A percentile compares a stretch with the other conserved stretches of the same genome.
phyloP scores from a whole-genome alignment of 2,113 vertebrate species.

The Lipotes vexillifer region DNA sequence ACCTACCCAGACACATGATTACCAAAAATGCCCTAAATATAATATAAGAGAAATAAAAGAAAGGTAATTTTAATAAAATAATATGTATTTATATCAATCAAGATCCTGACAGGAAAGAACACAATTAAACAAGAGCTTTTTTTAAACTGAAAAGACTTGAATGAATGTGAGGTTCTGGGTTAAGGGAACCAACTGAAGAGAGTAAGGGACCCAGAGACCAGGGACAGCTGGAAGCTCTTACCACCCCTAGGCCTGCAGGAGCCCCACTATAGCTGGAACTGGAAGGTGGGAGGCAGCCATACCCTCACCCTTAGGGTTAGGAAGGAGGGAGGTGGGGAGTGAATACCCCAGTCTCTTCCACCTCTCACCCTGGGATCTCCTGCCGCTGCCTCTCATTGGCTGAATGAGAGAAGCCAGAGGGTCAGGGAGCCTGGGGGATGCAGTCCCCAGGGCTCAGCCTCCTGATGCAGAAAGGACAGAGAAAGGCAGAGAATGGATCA shows the following conservation, averaged over 20 bases:
- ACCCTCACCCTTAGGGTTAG: not conserved
- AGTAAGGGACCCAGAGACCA: not conserved
- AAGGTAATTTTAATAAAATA: not conserved
- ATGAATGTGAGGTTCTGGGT: not conserved
- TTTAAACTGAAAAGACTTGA: not conserved
- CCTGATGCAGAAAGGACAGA: not conserved
- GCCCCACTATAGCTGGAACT: not conserved
- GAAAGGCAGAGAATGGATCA: not conserved
- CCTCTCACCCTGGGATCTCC: not conserved
- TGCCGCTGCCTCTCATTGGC: not conserved
- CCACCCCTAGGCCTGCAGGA: not conserved
- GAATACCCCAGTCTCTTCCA: not conserved
- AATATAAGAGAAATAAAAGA: not conserved
- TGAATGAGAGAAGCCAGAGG: not conserved
- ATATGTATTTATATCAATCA: not conserved
- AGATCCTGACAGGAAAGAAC: not conserved
- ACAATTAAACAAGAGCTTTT: not conserved
- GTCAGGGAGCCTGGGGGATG: not conserved
- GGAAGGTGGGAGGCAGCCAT: not conserved
- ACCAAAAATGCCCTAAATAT: not conserved
- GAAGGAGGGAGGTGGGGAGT: not conserved
- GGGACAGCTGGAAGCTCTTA: not conserved
- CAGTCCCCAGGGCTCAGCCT: not conserved
- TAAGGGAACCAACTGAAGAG: not conserved
- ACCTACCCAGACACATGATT: not conserved